Evolutionary conservation across 2,113 vertebrate species (phyloP).

Genomic region (Noctilio leporinus): DNA sequence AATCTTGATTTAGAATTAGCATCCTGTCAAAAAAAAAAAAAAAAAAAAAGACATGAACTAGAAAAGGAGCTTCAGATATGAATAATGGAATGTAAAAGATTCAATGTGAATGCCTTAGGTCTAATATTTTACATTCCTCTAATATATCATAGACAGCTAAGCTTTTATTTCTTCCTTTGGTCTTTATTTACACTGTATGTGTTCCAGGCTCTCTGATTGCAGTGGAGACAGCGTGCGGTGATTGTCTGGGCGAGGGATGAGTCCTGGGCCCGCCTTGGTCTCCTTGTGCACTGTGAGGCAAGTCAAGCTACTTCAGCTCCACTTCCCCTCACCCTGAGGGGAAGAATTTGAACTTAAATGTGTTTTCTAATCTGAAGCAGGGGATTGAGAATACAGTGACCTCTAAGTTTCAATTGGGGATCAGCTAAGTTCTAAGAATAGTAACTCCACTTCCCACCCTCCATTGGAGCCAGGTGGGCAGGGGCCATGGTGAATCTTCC

Average conservation of each 20-base stretch:
- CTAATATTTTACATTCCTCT: slow-evolving; percentile 48
- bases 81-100: slow-evolving; percentile 44
- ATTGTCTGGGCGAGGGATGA: background rate
- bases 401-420: background rate
- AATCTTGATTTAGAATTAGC: slow-evolving; percentile 47
- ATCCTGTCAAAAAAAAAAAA: background rate
- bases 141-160: background rate
- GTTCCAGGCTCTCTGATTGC: background rate
- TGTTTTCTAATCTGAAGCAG: background rate
- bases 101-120: slow-evolving; percentile 20
- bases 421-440: background rate
- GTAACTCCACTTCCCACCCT: background rate
- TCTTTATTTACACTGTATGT: slow-evolving; percentile 35
- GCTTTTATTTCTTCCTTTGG: background rate
- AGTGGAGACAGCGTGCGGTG: background rate
- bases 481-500: background rate
- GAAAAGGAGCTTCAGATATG: background rate
- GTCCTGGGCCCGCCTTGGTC: background rate
- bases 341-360: background rate
- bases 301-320: background rate
- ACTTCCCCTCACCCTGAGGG: background rate
- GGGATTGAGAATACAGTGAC: background rate
- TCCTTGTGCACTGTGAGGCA: background rate
- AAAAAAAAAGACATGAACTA: background rate
- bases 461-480: background rate